Conservation (phyloP, 2,113 vertebrate species). For the Micromys minutus region DNA sequence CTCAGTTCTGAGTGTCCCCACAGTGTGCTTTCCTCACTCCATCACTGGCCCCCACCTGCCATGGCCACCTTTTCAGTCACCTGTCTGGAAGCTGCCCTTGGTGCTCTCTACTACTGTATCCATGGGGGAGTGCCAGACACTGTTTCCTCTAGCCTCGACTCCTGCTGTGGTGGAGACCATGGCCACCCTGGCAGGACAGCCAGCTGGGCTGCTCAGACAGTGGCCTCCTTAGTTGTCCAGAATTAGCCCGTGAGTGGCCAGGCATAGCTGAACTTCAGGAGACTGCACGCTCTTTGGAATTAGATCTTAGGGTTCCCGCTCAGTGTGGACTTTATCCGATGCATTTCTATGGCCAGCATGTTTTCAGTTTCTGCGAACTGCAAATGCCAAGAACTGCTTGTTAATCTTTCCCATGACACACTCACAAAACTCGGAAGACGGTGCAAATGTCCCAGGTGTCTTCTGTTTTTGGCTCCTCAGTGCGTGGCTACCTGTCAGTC, state of each 20-base stretch:
- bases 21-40: background rate
- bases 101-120: background rate
- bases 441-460: background rate
- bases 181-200: background rate
- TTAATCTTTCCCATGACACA: background rate
- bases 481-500: background rate
- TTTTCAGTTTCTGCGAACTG: background rate
- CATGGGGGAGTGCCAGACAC: background rate
- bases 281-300: background rate
- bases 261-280: background rate
- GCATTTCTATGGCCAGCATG: background rate
- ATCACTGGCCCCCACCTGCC: background rate
- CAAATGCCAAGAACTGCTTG: background rate
- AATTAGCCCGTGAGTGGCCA: background rate
- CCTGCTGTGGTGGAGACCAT: background rate
- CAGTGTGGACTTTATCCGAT: background rate
- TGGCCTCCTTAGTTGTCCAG: background rate
- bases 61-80: background rate
- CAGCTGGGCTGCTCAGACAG: background rate
- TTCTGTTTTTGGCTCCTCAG: background rate
- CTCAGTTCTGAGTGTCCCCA: background rate
- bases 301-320: background rate
- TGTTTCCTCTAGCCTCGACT: fast-evolving
- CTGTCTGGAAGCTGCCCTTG: background rate
- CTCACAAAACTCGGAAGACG: background rate